A percentile compares a stretch with the other conserved stretches of the same genome.
phyloP scores from a whole-genome alignment of 1,140 invertebrate species.

The Magallana ariakensis region DNA sequence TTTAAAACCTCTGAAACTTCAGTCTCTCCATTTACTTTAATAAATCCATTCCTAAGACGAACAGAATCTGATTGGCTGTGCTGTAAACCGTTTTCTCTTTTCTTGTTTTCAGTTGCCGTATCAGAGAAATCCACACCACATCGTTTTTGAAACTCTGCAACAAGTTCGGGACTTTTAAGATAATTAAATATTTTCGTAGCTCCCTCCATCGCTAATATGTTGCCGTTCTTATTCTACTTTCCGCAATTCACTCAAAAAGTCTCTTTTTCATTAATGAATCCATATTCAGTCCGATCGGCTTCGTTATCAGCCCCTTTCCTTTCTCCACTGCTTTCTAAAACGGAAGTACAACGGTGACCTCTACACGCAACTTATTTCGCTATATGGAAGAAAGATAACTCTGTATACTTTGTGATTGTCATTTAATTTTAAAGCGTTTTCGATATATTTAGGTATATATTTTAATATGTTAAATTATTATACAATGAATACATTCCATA shows the following conservation, averaged over 20 bases:
- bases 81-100: neutral
- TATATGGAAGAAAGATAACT: no score
- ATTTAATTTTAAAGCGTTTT: no score
- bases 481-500: no score
- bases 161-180: constrained; percentile 54
- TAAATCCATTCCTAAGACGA: constrained; percentile 10
- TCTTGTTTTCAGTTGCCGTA: neutral
- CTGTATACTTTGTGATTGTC: no score
- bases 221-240: neutral
- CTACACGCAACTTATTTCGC: neutral
- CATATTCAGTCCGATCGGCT: neutral
- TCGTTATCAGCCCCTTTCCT: neutral
- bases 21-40: neutral
- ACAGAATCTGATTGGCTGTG: neutral
- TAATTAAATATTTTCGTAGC: neutral
- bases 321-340: neutral
- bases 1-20: neutral
- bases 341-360: constrained; percentile 8
- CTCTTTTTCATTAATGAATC: neutral
- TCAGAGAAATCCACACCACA: constrained; percentile 57
- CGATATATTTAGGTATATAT: no score
- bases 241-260: neutral
- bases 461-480: no score
- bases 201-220: neutral
- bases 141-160: constrained; percentile 60